phyloP scores from a whole-genome alignment of 2,888 invertebrate genomes.

The Cerastis leucographa region DNA sequence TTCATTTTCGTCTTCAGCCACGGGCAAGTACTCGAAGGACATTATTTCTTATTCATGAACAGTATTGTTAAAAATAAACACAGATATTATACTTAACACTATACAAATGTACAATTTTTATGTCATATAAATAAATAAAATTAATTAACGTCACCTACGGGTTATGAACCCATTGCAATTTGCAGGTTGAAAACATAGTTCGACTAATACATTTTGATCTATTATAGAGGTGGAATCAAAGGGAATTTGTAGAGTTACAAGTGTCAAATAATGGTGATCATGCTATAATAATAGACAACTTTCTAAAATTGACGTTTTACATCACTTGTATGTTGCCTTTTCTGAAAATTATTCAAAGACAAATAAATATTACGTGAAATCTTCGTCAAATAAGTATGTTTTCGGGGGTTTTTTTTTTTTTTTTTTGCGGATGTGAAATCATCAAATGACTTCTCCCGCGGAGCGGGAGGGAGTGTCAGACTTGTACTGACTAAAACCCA shows the following conservation, averaged over 20 bases:
- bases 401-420: too few species aligned
- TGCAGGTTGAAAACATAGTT: slow-evolving; percentile 89
- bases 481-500: too few species aligned
- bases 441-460: too few species aligned
- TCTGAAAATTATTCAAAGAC: slow-evolving; percentile 1
- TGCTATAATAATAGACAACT: slow-evolving; percentile 84
- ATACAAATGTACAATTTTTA: slow-evolving; percentile 89
- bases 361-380: slow-evolving; percentile 1
- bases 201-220: slow-evolving; percentile 77
- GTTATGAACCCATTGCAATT: slow-evolving; percentile 90
- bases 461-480: too few species aligned
- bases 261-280: slow-evolving; percentile 78
- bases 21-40: slow-evolving; percentile 94
- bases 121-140: slow-evolving; percentile 89
- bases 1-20: slow-evolving; percentile 99
- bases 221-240: slow-evolving; percentile 68
- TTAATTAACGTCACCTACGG: slow-evolving; percentile 89
- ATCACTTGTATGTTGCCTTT: slow-evolving; percentile 71
- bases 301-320: slow-evolving; percentile 85
- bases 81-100: slow-evolving; percentile 86
- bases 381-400: neutral
- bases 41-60: slow-evolving; percentile 90
- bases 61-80: slow-evolving; percentile 85
- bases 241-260: slow-evolving; percentile 68
- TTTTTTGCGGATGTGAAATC: too few species aligned